A percentile compares a stretch with the other conserved stretches of the same genome.
These are phyloP conservation scores for Flexamia atlantica DNA, from an alignment of 2,888 invertebrate genomes.

Conservation along the genomic window DNA sequence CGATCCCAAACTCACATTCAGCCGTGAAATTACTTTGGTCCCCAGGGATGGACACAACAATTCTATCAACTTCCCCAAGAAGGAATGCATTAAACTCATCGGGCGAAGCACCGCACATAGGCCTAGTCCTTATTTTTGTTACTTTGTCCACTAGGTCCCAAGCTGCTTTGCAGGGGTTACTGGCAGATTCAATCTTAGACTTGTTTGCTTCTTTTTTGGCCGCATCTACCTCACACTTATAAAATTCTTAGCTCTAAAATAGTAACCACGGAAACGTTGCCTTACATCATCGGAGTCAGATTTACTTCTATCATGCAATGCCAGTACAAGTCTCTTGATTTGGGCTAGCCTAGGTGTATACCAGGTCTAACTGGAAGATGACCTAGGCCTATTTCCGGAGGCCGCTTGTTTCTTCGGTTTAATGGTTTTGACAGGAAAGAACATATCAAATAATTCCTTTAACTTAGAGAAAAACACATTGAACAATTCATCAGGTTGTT, in stretches of 20 bases:
- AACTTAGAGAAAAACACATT: background rate
- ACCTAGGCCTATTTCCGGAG: too few species aligned
- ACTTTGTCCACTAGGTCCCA: constrained; percentile 11
- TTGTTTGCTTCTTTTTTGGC: constrained; percentile 27
- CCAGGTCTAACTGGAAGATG: background rate
- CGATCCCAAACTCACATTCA: background rate
- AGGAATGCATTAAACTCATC: constrained; percentile 24
- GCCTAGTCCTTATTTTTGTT: background rate
- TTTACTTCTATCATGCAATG: constrained; percentile 27
- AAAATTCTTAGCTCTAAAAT: constrained; percentile 24
- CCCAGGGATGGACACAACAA: constrained; percentile 8
- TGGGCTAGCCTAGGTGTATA: background rate
- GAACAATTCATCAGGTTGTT: too few species aligned
- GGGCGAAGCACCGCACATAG: background rate
- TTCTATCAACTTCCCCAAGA: background rate
- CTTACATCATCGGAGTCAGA: background rate
- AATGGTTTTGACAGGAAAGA: background rate
- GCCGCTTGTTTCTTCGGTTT: background rate
- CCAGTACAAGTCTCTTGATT: background rate
- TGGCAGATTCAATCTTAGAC: background rate
- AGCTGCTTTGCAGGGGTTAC: constrained; percentile 30
- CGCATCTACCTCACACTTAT: background rate
- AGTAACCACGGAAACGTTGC: background rate
- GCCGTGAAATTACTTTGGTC: background rate
- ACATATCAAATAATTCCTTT: background rate